Percentiles rank a stretch among this genome's conserved stretches.
These are phyloP conservation scores for Dimorphilus gyrociliatus DNA, from an alignment of 2,888 invertebrate genomes.

Conservation along the genomic window DNA sequence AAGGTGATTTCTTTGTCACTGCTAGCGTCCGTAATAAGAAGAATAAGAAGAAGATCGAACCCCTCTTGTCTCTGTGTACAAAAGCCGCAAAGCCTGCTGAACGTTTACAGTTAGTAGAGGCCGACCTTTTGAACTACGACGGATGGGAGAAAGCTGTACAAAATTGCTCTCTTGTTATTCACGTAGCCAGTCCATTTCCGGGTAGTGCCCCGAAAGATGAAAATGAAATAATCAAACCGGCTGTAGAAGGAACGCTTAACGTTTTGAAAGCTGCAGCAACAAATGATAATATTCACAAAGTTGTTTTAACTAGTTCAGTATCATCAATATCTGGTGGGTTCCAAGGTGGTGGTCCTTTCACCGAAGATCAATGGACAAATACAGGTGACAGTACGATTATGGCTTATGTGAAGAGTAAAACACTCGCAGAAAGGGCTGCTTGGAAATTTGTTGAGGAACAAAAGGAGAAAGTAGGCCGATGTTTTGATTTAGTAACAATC, in stretches of 20 bases:
- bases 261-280: slow-evolving; percentile 39
- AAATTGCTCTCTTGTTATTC: slow-evolving; percentile 38
- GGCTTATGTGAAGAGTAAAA: slow-evolving; percentile 39
- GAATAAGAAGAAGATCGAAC: slow-evolving; percentile 30
- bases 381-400: slow-evolving; percentile 14
- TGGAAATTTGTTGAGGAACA: slow-evolving; percentile 42
- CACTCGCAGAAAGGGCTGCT: slow-evolving; percentile 43
- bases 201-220: slow-evolving; percentile 28
- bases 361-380: slow-evolving; percentile 8
- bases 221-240: slow-evolving; percentile 37
- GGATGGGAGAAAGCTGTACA: slow-evolving; percentile 28
- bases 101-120: slow-evolving; percentile 41
- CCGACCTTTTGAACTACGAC: slow-evolving; percentile 39
- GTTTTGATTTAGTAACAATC: slow-evolving; percentile 41
- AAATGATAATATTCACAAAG: slow-evolving; percentile 38
- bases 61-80: slow-evolving; percentile 28
- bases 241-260: slow-evolving; percentile 40
- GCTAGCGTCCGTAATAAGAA: slow-evolving; percentile 39
- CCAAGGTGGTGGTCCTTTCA: slow-evolving; percentile 4
- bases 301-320: slow-evolving; percentile 42
- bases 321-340: slow-evolving; percentile 30
- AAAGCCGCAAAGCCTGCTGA: slow-evolving; percentile 34
- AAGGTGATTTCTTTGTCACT: slow-evolving; percentile 40
- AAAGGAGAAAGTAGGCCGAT: slow-evolving; percentile 20
- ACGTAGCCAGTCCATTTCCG: slow-evolving; percentile 39